Percentiles rank a stretch among this genome's conserved stretches.
Evolutionary conservation across 2,797 vertebrate species (phyloP).

Genomic region (Oreochromis mossambicus): DNA sequence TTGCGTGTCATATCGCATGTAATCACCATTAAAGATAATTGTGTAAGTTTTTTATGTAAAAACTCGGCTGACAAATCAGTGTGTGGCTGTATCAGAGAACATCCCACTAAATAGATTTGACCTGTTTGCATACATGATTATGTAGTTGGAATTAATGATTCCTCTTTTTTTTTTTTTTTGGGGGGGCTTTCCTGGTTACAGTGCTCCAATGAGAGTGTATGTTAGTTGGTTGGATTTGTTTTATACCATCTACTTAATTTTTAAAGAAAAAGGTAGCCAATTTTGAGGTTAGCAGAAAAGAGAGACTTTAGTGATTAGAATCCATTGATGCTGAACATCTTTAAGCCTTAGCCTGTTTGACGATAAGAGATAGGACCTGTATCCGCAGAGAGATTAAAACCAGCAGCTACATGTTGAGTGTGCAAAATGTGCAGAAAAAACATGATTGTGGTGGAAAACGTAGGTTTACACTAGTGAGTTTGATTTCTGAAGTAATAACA

Average conservation of each 20-base stretch:
- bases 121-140: slow-evolving; percentile 20
- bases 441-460: not conserved
- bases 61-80: not conserved
- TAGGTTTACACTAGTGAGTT: not conserved
- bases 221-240: not conserved
- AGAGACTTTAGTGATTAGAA: not conserved
- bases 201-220: not conserved
- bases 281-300: not conserved
- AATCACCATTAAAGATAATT: slow-evolving; percentile 18
- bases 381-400: not conserved
- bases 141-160: not conserved
- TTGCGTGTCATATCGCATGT: not conserved
- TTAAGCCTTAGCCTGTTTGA: not conserved
- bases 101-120: not conserved
- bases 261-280: not conserved
- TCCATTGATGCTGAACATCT: not conserved
- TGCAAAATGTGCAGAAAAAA: not conserved
- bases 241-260: not conserved
- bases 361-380: not conserved
- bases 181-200: not conserved
- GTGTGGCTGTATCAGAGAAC: not conserved
- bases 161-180: not conserved
- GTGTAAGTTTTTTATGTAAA: not conserved
- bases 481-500: not conserved
- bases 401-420: not conserved